phyloP scores from a whole-genome alignment of 2,113 vertebrate genomes.

The Girardinichthys multiradiatus region DNA sequence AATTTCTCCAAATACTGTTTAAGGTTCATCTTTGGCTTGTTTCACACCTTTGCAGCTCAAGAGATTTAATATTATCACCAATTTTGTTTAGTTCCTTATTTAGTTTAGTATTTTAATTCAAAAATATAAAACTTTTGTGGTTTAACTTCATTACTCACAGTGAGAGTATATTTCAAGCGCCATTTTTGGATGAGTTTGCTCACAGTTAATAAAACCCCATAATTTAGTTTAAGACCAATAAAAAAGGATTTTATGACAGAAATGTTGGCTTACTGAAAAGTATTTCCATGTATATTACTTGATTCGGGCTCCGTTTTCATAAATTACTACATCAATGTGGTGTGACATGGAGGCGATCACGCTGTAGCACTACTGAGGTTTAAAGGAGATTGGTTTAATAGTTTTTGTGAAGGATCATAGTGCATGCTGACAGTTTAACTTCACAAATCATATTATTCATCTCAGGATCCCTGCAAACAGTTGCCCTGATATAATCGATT shows the following conservation, averaged over 20 bases:
- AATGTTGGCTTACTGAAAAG: neutral
- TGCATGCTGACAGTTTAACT: too few relatives aligned
- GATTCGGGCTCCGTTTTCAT: neutral
- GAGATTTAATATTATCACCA: neutral
- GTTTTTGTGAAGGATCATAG: too few relatives aligned
- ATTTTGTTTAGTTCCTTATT: neutral
- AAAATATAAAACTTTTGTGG: neutral
- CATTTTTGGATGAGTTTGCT: neutral
- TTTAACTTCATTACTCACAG: neutral
- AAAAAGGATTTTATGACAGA: neutral
- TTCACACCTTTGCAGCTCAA: neutral
- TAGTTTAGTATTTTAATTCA: neutral
- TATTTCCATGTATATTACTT: too few relatives aligned
- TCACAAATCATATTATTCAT: too few relatives aligned
- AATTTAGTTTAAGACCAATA: neutral
- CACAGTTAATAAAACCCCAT: neutral
- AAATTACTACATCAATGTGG: neutral
- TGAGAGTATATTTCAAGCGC: neutral
- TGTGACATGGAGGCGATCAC: neutral
- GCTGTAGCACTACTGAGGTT: neutral
- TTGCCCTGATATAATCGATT: too few relatives aligned
- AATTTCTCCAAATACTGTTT: neutral
- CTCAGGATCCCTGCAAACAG: too few relatives aligned
- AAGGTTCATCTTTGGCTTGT: neutral
- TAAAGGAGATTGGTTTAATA: neutral